phyloP scores from a whole-genome alignment of 1,140 invertebrate species.

The Asbolus verrucosus region DNA sequence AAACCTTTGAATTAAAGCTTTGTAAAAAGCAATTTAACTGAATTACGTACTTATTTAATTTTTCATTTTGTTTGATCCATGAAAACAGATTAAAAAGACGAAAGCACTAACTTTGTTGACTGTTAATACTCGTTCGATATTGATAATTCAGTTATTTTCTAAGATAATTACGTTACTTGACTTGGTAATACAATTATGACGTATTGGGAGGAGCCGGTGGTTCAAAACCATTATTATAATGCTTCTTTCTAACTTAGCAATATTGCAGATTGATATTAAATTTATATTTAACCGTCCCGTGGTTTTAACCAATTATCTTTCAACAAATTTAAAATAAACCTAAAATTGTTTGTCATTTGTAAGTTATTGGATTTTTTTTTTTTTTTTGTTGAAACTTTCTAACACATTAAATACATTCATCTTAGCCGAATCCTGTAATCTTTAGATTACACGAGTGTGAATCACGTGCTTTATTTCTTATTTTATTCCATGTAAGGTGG shows the following conservation, averaged over 20 bases:
- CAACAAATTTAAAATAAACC: no score
- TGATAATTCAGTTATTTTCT: conserved; percentile 37
- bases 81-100: conserved; percentile 38
- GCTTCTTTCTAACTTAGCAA: conserved; percentile 16
- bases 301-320: no score
- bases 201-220: conserved; percentile 14
- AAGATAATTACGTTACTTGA: conserved; percentile 34
- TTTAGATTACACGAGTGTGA: conserved; percentile 4
- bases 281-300: no score
- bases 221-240: conserved; percentile 33
- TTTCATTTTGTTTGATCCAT: conserved; percentile 22
- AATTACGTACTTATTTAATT: conserved; percentile 1
- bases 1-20: not conserved
- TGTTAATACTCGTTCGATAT: conserved; percentile 35
- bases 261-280: conserved; percentile 14
- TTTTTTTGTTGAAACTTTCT: conserved; percentile 20
- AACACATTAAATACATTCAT: conserved; percentile 18
- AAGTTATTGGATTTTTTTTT: not conserved
- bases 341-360: no score
- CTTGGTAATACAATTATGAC: conserved; percentile 30
- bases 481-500: not conserved
- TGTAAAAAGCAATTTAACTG: conserved; percentile 15
- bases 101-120: conserved; percentile 29
- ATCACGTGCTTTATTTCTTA: conserved; percentile 23
- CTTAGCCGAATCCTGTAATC: conserved; percentile 2